These are phyloP conservation scores for Charanyca ferruginea DNA, from an alignment of 2,888 invertebrate species.

Conservation along the genomic window DNA sequence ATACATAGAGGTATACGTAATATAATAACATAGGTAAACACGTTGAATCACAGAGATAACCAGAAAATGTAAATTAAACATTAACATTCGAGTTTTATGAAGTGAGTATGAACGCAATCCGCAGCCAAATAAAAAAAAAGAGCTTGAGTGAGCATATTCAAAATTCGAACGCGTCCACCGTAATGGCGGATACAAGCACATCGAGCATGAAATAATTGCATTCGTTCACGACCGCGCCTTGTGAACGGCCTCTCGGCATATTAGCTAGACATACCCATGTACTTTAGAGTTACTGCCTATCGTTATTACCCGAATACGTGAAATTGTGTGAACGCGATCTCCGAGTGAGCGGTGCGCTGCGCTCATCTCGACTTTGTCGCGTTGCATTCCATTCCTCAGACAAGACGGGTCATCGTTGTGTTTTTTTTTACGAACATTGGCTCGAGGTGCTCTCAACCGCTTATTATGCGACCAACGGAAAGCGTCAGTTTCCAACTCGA, in stretches of 20 bases:
- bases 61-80: conserved; percentile 52
- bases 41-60: conserved; percentile 57
- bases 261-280: conserved; percentile 78
- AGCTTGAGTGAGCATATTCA: conserved; percentile 57
- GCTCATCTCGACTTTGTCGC: conserved; percentile 85
- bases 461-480: conserved; percentile 78
- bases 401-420: conserved; percentile 80
- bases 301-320: conserved; percentile 81
- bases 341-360: conserved; percentile 66
- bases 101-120: conserved; percentile 27
- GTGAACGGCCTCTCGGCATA: conserved; percentile 79
- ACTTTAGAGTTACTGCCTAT: conserved; percentile 78
- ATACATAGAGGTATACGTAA: conserved; percentile 29
- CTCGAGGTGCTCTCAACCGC: conserved; percentile 71
- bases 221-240: conserved; percentile 83
- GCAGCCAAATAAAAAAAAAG: conserved; percentile 40
- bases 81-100: conserved; percentile 35
- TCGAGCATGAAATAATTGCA: conserved; percentile 87
- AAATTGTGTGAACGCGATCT: conserved; percentile 73
- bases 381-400: conserved; percentile 75
- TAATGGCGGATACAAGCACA: conserved; percentile 84
- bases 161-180: conserved; percentile 74
- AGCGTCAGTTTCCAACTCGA: conserved; percentile 73
- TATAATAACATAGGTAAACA: conserved; percentile 47
- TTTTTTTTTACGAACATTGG: conserved; percentile 77